phyloP scores from a whole-genome alignment of 2,113 vertebrate species.

The Bubo bubo region DNA sequence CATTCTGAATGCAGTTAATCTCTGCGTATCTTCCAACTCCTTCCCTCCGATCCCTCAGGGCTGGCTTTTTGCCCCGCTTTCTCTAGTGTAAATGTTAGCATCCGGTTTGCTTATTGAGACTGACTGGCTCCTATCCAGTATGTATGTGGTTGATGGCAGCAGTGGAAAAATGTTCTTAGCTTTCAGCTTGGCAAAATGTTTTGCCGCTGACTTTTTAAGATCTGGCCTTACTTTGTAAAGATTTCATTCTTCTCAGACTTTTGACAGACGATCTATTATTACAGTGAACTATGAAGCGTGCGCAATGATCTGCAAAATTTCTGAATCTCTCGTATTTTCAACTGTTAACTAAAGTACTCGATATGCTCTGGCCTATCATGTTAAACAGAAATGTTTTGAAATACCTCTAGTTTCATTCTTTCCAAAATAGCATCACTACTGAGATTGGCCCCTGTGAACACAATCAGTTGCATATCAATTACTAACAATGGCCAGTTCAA shows the following conservation, averaged over 20 bases:
- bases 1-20: not conserved
- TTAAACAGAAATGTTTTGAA: not conserved
- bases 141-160: conserved; percentile 16
- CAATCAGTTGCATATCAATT: not conserved
- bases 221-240: not conserved
- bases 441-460: not conserved
- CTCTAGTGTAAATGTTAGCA: conserved; percentile 22
- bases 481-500: not conserved
- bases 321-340: not conserved
- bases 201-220: conserved; percentile 12
- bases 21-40: not conserved
- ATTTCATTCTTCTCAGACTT: not conserved
- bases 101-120: conserved; percentile 42
- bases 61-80: conserved; percentile 7
- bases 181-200: conserved; percentile 24
- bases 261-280: not conserved
- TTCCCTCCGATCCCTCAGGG: not conserved
- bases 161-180: conserved; percentile 29
- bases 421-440: not conserved
- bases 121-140: conserved; percentile 30
- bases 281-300: not conserved
- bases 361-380: not conserved
- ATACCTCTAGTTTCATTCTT: not conserved
- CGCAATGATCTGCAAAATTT: not conserved
- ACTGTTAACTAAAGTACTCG: not conserved